Conservation (phyloP, 1,140 invertebrate genomes). For the Chironomus tepperi region DNA sequence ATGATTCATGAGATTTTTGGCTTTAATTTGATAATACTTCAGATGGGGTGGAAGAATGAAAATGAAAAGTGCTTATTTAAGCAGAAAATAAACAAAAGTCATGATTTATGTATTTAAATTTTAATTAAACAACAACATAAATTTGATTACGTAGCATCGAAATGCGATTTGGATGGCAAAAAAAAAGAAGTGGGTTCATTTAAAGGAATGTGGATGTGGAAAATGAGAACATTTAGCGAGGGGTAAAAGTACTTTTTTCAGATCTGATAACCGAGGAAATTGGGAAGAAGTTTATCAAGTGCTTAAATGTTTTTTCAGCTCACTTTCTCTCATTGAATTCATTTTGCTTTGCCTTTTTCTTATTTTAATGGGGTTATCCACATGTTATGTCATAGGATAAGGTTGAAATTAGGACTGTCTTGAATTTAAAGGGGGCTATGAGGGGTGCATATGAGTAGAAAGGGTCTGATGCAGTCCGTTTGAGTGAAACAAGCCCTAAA, state of each 20-base stretch:
- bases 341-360: no score
- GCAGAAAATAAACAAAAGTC: conserved; percentile 23
- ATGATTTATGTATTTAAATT: conserved; percentile 24
- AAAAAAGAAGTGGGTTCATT: neutral
- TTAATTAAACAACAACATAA: conserved; percentile 24
- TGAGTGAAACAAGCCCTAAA: no score
- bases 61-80: conserved; percentile 22
- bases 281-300: conserved; percentile 10
- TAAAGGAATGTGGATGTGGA: neutral
- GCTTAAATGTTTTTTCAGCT: conserved; percentile 19
- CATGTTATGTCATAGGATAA: no score
- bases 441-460: no score
- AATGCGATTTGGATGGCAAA: conserved; percentile 1
- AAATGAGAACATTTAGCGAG: neutral
- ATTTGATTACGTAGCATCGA: conserved; percentile 21
- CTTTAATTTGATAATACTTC: conserved; percentile 22
- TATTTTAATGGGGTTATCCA: no score
- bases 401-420: no score
- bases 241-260: neutral
- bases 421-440: no score
- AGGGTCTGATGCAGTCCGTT: no score
- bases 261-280: neutral
- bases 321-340: neutral
- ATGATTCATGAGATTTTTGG: conserved; percentile 8
- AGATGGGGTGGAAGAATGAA: conserved; percentile 18